Conservation (phyloP, 2,888 invertebrate species). For the Caenorhabditis sp. region DNA sequence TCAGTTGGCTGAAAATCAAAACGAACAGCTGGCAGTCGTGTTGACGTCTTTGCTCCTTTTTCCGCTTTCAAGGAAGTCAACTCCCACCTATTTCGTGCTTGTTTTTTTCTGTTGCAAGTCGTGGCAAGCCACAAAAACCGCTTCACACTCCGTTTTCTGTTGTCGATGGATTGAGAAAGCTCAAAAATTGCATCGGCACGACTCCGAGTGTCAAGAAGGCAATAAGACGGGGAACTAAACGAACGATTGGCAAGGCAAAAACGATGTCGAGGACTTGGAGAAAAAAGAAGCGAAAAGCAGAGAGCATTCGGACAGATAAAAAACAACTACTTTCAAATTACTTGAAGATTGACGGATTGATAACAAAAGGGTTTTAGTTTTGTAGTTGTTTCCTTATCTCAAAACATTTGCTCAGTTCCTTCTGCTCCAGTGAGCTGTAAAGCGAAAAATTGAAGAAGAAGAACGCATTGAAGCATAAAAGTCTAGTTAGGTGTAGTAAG, state of each 20-base stretch:
- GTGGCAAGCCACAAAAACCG: slow-evolving; percentile 20
- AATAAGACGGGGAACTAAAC: slow-evolving; percentile 4
- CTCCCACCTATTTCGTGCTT: slow-evolving; percentile 53
- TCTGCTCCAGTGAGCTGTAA: slow-evolving; percentile 2
- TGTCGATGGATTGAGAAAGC: slow-evolving; percentile 12
- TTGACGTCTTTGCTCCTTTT: slow-evolving; percentile 18
- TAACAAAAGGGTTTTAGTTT: background rate
- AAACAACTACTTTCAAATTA: background rate
- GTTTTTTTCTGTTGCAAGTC: slow-evolving; percentile 31
- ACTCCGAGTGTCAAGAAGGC: slow-evolving; percentile 34
- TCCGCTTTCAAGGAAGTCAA: slow-evolving; percentile 40
- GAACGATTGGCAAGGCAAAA: background rate
- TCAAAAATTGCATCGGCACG: slow-evolving; percentile 29
- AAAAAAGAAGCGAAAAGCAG: background rate
- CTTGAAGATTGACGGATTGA: background rate
- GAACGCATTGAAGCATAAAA: slow-evolving; percentile 26
- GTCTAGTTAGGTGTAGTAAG: slow-evolving; percentile 18
- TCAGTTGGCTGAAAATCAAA: slow-evolving; percentile 45
- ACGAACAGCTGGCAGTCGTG: slow-evolving; percentile 46
- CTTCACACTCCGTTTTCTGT: slow-evolving; percentile 27
- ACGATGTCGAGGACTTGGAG: slow-evolving; percentile 19
- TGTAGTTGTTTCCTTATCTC: background rate
- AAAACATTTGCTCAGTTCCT: slow-evolving; percentile 6
- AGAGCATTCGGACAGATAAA: background rate
- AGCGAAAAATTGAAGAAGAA: slow-evolving; percentile 23